Conservation (phyloP, 1,140 invertebrate genomes). For the Coelopa frigida region DNA sequence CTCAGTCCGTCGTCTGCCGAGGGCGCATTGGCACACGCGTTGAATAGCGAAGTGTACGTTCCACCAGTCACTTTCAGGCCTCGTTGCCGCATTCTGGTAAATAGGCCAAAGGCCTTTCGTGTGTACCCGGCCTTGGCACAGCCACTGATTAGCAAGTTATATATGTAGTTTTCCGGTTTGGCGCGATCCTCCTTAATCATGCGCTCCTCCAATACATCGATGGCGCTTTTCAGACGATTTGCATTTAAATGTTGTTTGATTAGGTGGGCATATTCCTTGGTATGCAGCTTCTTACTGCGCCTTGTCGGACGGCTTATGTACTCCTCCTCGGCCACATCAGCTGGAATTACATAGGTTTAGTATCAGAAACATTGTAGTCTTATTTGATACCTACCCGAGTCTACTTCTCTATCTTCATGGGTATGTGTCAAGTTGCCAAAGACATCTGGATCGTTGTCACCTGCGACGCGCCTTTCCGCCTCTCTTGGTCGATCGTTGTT, state of each 20-base stretch:
- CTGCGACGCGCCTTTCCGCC: background rate
- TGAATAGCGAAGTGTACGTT: conserved; percentile 78
- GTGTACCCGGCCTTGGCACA: conserved; percentile 75
- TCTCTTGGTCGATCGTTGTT: background rate
- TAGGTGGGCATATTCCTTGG: conserved; percentile 57
- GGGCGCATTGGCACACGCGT: conserved; percentile 78
- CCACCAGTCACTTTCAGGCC: conserved; percentile 58
- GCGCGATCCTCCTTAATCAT: conserved; percentile 70
- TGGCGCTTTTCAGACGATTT: conserved; percentile 61
- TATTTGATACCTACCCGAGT: background rate
- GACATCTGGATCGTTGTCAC: conserved; percentile 7
- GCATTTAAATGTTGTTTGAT: conserved; percentile 60
- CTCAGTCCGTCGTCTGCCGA: conserved; percentile 55
- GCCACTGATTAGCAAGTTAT: conserved; percentile 69
- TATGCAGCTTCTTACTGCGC: conserved; percentile 47
- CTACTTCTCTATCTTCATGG: background rate
- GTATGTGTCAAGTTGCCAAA: conserved; percentile 6
- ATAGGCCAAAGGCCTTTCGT: conserved; percentile 76
- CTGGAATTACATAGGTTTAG: conserved; percentile 28
- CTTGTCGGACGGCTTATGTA: conserved; percentile 46
- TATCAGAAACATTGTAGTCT: background rate
- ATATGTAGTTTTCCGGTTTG: conserved; percentile 70
- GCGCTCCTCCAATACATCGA: conserved; percentile 63
- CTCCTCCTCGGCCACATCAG: conserved; percentile 51
- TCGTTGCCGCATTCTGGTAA: conserved; percentile 70